Evolutionary conservation across 1,140 invertebrate genomes (phyloP), one percentile per base, ranked within the genome.

Genomic region (Eueides isabella): DNA sequence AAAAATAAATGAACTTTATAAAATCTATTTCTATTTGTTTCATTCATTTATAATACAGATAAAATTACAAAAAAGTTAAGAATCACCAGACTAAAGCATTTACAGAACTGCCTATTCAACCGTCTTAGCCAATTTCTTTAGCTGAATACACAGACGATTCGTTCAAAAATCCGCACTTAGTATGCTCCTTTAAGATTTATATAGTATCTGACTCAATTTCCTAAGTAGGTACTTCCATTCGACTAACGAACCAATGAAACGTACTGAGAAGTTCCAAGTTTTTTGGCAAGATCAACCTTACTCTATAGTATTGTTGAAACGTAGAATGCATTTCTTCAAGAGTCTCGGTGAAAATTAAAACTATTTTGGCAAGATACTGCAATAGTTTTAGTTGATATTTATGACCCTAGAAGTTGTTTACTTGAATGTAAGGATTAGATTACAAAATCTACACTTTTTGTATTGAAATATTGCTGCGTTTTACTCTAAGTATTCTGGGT

Each of bases 221-320:
- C 66, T 76, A 76, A 80, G 77, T 74, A 76, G 74, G 77, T 74
- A 76, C 71, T 72, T 78, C 72, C 64, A 75, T 72, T 69, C 68
- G 28, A 55, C 65, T 76, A 72, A 76, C 66, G 70, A 76, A 76
- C 74, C 70, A 69, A 76, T 75, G 69, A 71, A 75, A 75, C 67
- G 69, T 73, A 80, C 74, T 74, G 68, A 65, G 64, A 63, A 75
- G 75, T 55, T 67, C 67, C 72, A 84, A 84, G 74, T 82, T 84
- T 84, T 82, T 82, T 84, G 82, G 82, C 82, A 84, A 80, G 74
- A 74, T 65, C 67, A 44, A 70, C 67, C 72, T 75, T 71, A 74
- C 70, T 69, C 70, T 19, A 67, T 74, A 65, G 68, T 80, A 80
- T 82, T 79, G 75, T 80, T 79, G 71, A 72, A 78, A 71, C 76